Percentiles rank a stretch among this genome's conserved stretches.
Conservation (phyloP, 2,113 vertebrate genomes). For the Macrotis lagotis region DNA sequence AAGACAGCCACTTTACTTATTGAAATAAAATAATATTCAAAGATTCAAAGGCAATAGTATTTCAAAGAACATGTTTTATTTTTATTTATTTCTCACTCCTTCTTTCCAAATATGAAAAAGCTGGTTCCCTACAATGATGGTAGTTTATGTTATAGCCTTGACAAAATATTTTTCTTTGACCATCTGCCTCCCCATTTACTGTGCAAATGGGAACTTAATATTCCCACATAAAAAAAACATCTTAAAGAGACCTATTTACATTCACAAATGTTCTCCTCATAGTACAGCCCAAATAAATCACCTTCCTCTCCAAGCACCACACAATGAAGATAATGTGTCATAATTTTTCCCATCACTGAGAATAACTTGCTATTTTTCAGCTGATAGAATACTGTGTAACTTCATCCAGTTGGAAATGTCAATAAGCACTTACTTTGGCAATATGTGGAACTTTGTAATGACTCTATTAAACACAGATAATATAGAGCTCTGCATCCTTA, state of each 20-base stretch:
- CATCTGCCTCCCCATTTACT: conserved; percentile 68
- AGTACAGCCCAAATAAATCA: conserved; percentile 62
- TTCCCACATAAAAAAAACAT: conserved; percentile 61
- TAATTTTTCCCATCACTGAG: conserved; percentile 57
- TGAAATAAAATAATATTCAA: conserved; percentile 11
- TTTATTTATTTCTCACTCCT: conserved; percentile 59
- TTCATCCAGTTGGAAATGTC: conserved; percentile 66
- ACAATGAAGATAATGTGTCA: conserved; percentile 57
- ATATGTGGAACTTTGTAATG: conserved; percentile 64
- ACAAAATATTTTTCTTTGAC: conserved; percentile 71
- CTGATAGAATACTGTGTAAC: conserved; percentile 64
- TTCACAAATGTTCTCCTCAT: conserved; percentile 51
- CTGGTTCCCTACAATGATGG: conserved; percentile 39
- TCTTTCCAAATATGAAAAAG: conserved; percentile 48
- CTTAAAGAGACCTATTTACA: conserved; percentile 64
- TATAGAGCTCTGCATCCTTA: conserved; percentile 56
- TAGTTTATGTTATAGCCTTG: conserved; percentile 64
- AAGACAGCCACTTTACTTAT: background rate
- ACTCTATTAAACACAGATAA: conserved; percentile 51
- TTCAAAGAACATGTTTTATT: conserved; percentile 26
- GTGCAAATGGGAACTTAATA: conserved; percentile 67
- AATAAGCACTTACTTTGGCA: conserved; percentile 57
- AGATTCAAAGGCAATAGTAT: background rate
- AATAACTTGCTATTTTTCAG: conserved; percentile 61
- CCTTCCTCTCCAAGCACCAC: conserved; percentile 46